Evolutionary conservation across 1,140 invertebrate genomes (phyloP), one percentile per base, ranked within the genome.

Genomic region (Orussus abietinus): DNA sequence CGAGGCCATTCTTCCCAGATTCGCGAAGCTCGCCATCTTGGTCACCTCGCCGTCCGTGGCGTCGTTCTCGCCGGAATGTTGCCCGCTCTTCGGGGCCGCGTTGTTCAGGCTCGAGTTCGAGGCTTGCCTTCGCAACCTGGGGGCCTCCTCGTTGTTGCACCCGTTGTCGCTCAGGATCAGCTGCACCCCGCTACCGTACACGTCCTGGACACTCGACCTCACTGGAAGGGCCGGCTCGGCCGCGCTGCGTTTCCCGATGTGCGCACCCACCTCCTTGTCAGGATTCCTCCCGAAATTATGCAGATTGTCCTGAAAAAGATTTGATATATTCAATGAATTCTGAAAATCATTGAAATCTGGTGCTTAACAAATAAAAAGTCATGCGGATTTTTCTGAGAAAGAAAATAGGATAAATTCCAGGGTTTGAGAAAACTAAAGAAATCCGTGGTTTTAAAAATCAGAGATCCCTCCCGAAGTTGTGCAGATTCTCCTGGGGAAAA

Each of bases 121-220:
- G 45, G 71, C 62, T 69, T 80, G 66, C 67, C 79, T 44, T 59
- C 76, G 62, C 59, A 79, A 49, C 53, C 73, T 57, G 1, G 63
- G 38, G 57, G 45, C 17, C 57, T 80, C 75, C 43, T 77, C 75
- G 53, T 76, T 76, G 53, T 72, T 68, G 51, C 75, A 76, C 14
- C 76, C 76, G 49, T 81, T 81, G 33, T 84, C 84, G 45, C 85
- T 81, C 47, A 85, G 79, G 47, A 88, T 74, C 43, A 67, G 50
- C 14, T 75, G 71, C 4, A 75, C 69, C 2, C 66, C 72, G 30
- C 68, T 74, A 32, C 85, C 83, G 35, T 85, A 77, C 11, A 84
- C 84, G 66, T 88, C 86, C 53, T 86, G 84, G 11, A 85, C 75
- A 20, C 83, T 83, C 0, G 85, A 85, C 6, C 85, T 77, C 2